phyloP scores from a whole-genome alignment of 2,797 vertebrate genomes.

The Myoxocephalus aenaeus region DNA sequence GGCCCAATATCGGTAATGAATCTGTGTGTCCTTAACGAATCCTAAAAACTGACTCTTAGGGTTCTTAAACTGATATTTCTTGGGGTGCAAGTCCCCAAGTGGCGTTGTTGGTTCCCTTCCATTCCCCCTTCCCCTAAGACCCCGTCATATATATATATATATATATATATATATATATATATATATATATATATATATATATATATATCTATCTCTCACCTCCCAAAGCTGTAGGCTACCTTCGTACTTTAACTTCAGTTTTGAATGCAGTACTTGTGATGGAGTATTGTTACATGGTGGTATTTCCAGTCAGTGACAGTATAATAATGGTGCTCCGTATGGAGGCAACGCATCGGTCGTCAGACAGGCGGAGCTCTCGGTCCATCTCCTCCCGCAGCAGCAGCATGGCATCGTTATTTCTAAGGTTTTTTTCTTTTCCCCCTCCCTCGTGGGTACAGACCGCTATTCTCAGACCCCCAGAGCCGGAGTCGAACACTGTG shows the following conservation, averaged over 20 bases:
- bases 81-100: no score
- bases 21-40: no score
- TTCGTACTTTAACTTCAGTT: no score
- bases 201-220: no score
- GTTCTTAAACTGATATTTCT: no score
- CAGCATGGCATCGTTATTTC: slow-evolving; percentile 52
- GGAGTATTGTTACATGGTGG: neutral
- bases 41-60: no score
- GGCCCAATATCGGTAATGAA: no score
- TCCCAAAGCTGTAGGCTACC: neutral
- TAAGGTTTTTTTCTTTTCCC: neutral
- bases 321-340: neutral
- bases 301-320: neutral
- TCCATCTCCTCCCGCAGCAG: slow-evolving; percentile 19
- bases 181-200: no score
- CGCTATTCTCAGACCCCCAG: slow-evolving; percentile 62
- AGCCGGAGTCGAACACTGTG: slow-evolving; percentile 48
- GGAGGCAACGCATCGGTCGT: neutral
- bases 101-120: no score
- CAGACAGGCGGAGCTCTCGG: slow-evolving; percentile 77
- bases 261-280: neutral
- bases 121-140: no score
- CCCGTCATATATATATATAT: no score
- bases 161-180: no score
- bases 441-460: slow-evolving; percentile 61